A percentile compares a stretch with the other conserved stretches of the same genome.
Evolutionary conservation across 2,797 vertebrate species (phyloP).

Genomic region (Channa striata): DNA sequence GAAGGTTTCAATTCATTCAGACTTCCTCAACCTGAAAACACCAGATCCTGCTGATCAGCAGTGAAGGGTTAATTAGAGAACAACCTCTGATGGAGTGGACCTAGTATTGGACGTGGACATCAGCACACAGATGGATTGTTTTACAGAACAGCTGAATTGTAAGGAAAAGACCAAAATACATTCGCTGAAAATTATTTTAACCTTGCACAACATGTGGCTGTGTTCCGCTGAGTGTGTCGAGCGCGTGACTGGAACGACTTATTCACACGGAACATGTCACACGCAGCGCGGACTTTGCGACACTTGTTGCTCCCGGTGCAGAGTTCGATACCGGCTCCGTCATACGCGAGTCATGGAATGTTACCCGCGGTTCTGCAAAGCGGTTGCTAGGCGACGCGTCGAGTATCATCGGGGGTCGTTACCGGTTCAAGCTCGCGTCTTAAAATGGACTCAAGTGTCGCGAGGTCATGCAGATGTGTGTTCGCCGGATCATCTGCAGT

Average conservation of each 20-base stretch:
- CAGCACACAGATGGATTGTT: too few species aligned
- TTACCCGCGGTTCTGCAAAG: background rate
- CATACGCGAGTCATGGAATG: too few species aligned
- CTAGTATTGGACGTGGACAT: too few species aligned
- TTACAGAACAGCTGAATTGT: background rate
- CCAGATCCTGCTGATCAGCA: too few species aligned
- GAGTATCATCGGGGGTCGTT: constrained; percentile 9
- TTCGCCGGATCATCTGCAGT: constrained; percentile 33
- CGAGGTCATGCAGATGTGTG: constrained; percentile 16
- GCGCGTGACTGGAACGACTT: background rate
- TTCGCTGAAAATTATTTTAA: background rate
- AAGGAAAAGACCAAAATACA: background rate
- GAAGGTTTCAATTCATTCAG: too few species aligned
- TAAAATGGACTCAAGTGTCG: background rate
- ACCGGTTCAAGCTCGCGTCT: background rate
- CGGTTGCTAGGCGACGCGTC: constrained; percentile 54
- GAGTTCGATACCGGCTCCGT: background rate
- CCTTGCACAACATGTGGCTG: background rate
- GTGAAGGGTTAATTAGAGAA: too few species aligned
- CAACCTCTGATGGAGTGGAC: too few species aligned
- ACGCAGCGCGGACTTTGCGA: constrained; percentile 2
- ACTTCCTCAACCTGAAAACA: too few species aligned
- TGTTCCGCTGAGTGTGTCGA: constrained; percentile 18
- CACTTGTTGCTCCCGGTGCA: constrained; percentile 37
- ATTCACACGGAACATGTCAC: background rate